Percentiles rank a stretch among this genome's conserved stretches.
These are phyloP conservation scores for Saxidomus purpurata DNA, from an alignment of 1,140 invertebrate species.

Conservation along the genomic window DNA sequence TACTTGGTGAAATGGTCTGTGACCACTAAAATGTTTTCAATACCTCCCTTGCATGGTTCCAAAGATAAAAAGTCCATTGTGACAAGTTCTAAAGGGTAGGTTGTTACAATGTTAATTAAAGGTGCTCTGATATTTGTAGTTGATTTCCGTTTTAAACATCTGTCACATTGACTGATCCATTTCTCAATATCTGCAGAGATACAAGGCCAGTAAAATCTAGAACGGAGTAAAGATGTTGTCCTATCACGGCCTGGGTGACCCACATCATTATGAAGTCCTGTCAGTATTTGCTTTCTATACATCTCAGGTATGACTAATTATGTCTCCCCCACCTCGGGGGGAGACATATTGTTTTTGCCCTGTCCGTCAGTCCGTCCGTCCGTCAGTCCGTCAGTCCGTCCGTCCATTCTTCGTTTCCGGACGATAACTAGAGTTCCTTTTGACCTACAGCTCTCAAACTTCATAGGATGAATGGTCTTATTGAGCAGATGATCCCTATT, in stretches of 20 bases:
- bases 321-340: too few relatives aligned
- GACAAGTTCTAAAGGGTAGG: slow-evolving; percentile 14
- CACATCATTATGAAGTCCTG: too few relatives aligned
- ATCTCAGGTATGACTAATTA: neutral
- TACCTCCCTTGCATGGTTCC: slow-evolving; percentile 32
- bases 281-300: too few relatives aligned
- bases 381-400: neutral
- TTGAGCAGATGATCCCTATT: too few relatives aligned
- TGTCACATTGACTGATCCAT: neutral
- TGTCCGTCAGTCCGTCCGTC: neutral
- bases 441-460: too few relatives aligned
- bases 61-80: slow-evolving; percentile 45
- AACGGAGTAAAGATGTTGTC: neutral
- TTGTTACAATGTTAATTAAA: neutral
- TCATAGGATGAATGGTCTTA: too few relatives aligned
- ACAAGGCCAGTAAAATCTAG: neutral
- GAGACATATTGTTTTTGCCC: too few relatives aligned
- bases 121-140: neutral
- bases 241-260: too few relatives aligned
- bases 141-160: slow-evolving; percentile 23
- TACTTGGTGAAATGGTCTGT: slow-evolving; percentile 61
- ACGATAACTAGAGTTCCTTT: too few relatives aligned
- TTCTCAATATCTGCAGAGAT: neutral
- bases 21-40: slow-evolving; percentile 47
- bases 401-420: too few relatives aligned